Evolutionary conservation across 2,888 invertebrate species (phyloP), one percentile per base, ranked within the genome.

Genomic region (Nudaria mundana): DNA sequence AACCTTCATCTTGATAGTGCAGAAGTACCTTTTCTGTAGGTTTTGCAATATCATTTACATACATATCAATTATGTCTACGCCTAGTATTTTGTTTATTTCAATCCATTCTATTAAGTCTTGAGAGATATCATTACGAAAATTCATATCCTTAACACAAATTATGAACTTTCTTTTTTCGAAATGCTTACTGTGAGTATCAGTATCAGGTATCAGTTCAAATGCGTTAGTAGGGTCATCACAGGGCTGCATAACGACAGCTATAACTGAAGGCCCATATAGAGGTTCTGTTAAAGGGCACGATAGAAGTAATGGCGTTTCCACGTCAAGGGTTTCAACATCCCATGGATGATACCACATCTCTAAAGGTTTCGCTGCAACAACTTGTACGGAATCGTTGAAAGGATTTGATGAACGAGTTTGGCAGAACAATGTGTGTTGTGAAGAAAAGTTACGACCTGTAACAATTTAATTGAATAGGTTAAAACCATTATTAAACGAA

Each of bases 131-230:
- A 48, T 87, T 85, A 32, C 85, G 66, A 56, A 93, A 94, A 56
- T 91, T 90, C 74, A 94, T 76, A 37, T 94, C 94, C 75, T 94
- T 94, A 1, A 94, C 93, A 63, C 94, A 94, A 28, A 94, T 80
- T 7, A 92, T 93, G 53, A 94, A 92, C 24, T 82, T 81, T 53
- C 83, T 68, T 49, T 68, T 70, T 37, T 62, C 64, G 37, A 61
- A 58, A 5, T 56, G 51, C n/a, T n/a, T n/a, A n/a, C n/a, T n/a
- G n/a, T n/a, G n/a, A n/a, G n/a, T n/a, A 26, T 50, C 39, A 37
- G 47, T 48, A 20, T 41, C 38, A 8, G 78, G 74, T 38, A 71
- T 56, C 38, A 91, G 48, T 22, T 56, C 34, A 40, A 90, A 80
- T 13, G 79, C 81, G 48, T 88, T 90, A 3, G 68, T 70, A 3